Evolutionary conservation across 2,797 vertebrate genomes (phyloP).

Genomic region (Graptemys geographica): DNA sequence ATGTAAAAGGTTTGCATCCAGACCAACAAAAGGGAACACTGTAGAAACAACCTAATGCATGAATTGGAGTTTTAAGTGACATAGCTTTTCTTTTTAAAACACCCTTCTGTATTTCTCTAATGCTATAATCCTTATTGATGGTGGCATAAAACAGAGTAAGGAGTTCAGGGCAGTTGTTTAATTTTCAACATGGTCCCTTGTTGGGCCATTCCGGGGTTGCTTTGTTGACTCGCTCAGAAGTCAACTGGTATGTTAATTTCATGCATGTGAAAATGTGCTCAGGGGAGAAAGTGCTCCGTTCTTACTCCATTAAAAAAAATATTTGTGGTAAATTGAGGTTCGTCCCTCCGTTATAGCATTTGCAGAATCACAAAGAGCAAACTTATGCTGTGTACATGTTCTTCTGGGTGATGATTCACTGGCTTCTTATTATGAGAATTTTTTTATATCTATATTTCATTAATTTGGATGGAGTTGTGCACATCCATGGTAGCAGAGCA

Average conservation of each 20-base stretch:
- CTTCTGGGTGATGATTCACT: slow-evolving; percentile 14
- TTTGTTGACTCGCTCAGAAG: slow-evolving; percentile 73
- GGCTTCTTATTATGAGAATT: slow-evolving; percentile 22
- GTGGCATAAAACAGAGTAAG: background rate
- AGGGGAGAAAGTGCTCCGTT: slow-evolving; percentile 46
- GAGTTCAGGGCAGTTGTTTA: slow-evolving; percentile 47
- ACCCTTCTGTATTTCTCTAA: background rate
- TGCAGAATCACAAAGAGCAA: slow-evolving; percentile 35
- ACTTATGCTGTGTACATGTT: background rate
- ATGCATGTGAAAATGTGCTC: slow-evolving; percentile 78
- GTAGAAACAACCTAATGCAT: background rate
- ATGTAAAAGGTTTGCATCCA: slow-evolving; percentile 51
- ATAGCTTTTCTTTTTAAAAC: background rate
- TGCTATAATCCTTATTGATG: background rate
- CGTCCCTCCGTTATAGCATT: background rate
- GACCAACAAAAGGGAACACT: slow-evolving; percentile 27
- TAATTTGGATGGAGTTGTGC: slow-evolving; percentile 70
- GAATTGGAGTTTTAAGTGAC: slow-evolving; percentile 3
- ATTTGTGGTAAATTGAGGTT: slow-evolving; percentile 44
- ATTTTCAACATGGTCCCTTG: slow-evolving; percentile 20
- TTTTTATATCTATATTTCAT: slow-evolving; percentile 58
- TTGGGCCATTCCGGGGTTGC: slow-evolving; percentile 66
- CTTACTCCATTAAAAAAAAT: slow-evolving; percentile 61
- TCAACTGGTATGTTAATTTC: slow-evolving; percentile 86
- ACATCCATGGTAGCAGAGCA: slow-evolving; percentile 65